These are phyloP conservation scores for Hippocampus barbouri DNA, from an alignment of 2,113 vertebrate genomes.

Conservation along the genomic window DNA sequence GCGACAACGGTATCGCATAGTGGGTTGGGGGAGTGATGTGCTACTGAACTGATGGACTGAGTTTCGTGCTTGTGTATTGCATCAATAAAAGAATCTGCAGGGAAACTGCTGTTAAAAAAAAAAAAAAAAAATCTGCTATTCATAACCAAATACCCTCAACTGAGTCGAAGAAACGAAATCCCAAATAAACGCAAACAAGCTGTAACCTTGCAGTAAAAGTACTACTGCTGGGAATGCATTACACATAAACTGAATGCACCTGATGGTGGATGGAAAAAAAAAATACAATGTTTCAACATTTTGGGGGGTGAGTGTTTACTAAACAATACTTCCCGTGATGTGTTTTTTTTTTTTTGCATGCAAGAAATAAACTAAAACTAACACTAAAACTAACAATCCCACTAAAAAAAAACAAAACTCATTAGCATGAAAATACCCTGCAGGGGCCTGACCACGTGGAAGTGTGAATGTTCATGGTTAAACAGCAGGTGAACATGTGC, in stretches of 20 bases:
- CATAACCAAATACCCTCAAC: not conserved
- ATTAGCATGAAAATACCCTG: no score
- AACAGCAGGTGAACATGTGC: not conserved
- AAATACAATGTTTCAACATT: not conserved
- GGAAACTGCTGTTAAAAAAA: not conserved
- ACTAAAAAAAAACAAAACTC: no score
- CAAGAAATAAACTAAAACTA: not conserved
- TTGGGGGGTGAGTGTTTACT: no score
- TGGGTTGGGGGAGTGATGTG: slow-evolving; percentile 15
- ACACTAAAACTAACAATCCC: not conserved
- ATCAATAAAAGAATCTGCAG: not conserved
- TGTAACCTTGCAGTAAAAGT: not conserved
- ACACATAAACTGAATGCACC: slow-evolving; percentile 9
- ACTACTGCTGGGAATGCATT: slow-evolving; percentile 13
- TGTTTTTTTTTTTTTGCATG: no score
- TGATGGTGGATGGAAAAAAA: not conserved
- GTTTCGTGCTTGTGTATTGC: slow-evolving; percentile 11
- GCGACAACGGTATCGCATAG: slow-evolving; percentile 23
- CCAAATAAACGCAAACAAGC: not conserved
- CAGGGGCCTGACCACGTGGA: not conserved
- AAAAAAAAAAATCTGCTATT: not conserved
- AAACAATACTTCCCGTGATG: no score
- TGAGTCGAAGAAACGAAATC: not conserved
- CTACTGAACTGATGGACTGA: slow-evolving; percentile 24
- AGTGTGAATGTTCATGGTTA: not conserved